Conservation (phyloP, 2,888 invertebrate genomes). For the Pyrochroa serraticornis region DNA sequence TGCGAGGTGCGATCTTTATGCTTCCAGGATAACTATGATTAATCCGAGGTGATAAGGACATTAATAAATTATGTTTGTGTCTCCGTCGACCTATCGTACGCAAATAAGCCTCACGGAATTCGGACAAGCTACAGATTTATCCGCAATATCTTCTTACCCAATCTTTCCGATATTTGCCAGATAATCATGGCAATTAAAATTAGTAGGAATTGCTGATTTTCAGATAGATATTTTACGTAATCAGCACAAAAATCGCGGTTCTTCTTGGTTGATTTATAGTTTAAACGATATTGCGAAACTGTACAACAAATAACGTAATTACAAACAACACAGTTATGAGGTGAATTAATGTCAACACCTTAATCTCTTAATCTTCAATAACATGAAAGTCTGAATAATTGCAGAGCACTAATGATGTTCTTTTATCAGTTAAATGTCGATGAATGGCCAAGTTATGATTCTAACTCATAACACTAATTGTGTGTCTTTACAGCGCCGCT, state of each 20-base stretch:
- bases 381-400: slow-evolving; percentile 14
- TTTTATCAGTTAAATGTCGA: slow-evolving; percentile 16
- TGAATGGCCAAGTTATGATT: slow-evolving; percentile 12
- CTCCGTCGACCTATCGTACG: too few relatives aligned
- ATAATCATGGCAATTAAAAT: too few relatives aligned
- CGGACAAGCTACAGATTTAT: too few relatives aligned
- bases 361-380: slow-evolving; percentile 15
- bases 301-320: slow-evolving; percentile 6
- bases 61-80: slow-evolving; percentile 48
- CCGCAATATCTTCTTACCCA: too few relatives aligned
- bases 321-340: slow-evolving; percentile 8
- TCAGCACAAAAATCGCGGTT: background rate
- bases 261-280: background rate
- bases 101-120: too few relatives aligned
- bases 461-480: background rate
- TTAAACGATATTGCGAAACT: slow-evolving; percentile 4
- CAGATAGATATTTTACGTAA: background rate
- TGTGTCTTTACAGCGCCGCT: too few relatives aligned
- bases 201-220: background rate
- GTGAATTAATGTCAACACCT: slow-evolving; percentile 17
- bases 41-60: slow-evolving; percentile 50
- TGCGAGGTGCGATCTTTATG: slow-evolving; percentile 52
- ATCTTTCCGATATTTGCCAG: background rate
- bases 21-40: slow-evolving; percentile 55
- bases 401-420: slow-evolving; percentile 11